Evolutionary conservation across 2,113 vertebrate genomes (phyloP).

Genomic region (Noctilio leporinus): DNA sequence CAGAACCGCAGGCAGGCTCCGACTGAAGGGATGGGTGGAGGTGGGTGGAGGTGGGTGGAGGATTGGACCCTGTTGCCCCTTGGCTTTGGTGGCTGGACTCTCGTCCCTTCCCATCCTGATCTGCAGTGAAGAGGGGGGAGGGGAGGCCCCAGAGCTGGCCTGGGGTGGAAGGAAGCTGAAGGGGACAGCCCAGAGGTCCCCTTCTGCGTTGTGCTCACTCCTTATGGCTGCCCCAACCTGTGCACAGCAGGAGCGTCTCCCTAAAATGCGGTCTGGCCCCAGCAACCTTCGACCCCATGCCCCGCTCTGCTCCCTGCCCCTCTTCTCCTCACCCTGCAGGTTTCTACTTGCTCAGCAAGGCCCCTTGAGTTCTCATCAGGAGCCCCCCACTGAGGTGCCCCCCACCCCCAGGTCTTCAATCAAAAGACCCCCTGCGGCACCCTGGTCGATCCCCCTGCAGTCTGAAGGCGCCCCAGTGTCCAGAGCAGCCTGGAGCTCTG

Average conservation of each 20-base stretch:
- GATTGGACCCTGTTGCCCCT: neutral
- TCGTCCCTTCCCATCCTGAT: neutral
- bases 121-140: neutral
- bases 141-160: neutral
- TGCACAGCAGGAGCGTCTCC: neutral
- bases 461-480: neutral
- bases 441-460: neutral
- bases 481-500: neutral
- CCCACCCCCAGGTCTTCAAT: neutral
- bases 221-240: neutral
- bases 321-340: neutral
- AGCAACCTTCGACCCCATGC: neutral
- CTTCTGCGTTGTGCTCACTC: rapidly evolving
- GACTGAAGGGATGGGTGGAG: rapidly evolving
- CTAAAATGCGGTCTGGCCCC: neutral
- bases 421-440: neutral
- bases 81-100: neutral
- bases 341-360: neutral
- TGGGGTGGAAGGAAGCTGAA: neutral
- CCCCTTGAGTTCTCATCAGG: neutral
- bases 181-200: neutral
- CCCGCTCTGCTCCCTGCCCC: neutral
- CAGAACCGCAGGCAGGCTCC: neutral
- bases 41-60: neutral
- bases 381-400: neutral